Evolutionary conservation across 2,113 vertebrate species (phyloP), one percentile per base, ranked within the genome.

Genomic region (Macroglossus sobrinus): DNA sequence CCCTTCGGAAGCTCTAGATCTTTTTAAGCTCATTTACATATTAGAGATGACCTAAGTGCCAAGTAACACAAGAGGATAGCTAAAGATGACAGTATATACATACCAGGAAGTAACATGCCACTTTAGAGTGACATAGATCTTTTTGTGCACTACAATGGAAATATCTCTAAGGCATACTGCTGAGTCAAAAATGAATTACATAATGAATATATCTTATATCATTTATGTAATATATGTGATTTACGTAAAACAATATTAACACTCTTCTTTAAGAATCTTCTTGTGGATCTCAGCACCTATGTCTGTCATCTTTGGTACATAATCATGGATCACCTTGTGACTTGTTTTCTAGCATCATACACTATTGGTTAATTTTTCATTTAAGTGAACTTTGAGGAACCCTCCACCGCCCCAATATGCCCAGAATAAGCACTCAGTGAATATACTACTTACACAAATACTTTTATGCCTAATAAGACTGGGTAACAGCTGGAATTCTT

Each of bases 361-460:
- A 55, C 24, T 88, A 19, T 45, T 66, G 81, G 3, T 86, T 80
- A 59, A 72, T 69, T 75, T 87, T 96, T 88, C 66, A 91, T 47
- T 91, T 89, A 33, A 15, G 16, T 61, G 13, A 45, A 78, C 21
- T 82, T 69, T 81, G 19, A 33, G 59, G 53, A 82, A 90, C 24
- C 8, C 22, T 19, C 53, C 66, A 45, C 8, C 33, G 16, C 55
- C 89, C 28, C 40, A 59, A 57, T 66, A 28, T 18, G 12, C 76
- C 50, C 35, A 78, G 61, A 94, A 55, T 85, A 79, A 90, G 57
- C 64, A 80, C 16, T n/a, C 38, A 53, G 38, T 50, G 22, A 81
- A 74, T 89, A 79, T 33, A 50, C 50, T 57, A 82, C 33, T 92
- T 79, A 87, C 43, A 84, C 38, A 91, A 87, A 93, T 80, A 69